Evolutionary conservation across 2,888 invertebrate species (phyloP).

Genomic region (Drosophila quinaria): DNA sequence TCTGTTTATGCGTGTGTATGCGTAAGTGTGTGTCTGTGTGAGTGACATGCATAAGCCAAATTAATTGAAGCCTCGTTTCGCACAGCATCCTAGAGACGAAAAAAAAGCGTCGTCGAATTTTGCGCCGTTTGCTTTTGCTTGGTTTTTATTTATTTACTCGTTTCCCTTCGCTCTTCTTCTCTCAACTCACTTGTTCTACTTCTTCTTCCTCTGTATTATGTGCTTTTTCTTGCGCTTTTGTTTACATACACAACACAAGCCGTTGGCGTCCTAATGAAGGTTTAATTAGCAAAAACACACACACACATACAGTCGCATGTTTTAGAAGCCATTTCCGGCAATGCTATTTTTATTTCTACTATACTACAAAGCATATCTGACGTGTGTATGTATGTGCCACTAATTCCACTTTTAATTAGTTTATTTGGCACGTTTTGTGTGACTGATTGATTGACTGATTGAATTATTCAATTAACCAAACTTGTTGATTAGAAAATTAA

Average conservation of each 20-base stretch:
- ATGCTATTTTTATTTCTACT: constrained; percentile 45
- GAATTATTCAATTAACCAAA: constrained; percentile 65
- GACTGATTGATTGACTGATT: constrained; percentile 77
- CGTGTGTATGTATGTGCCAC: constrained; percentile 42
- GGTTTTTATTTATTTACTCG: constrained; percentile 47
- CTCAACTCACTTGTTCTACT: neutral
- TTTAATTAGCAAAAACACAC: constrained; percentile 73
- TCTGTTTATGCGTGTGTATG: constrained; percentile 34
- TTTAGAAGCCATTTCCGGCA: constrained; percentile 53
- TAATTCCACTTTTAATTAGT: constrained; percentile 76
- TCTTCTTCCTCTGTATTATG: neutral
- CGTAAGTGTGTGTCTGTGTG: constrained; percentile 24
- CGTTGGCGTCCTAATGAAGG: constrained; percentile 66
- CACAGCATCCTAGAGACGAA: constrained; percentile 37
- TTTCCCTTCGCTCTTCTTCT: neutral
- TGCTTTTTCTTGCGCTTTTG: constrained; percentile 43
- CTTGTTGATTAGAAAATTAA: constrained; percentile 20
- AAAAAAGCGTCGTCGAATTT: constrained; percentile 39
- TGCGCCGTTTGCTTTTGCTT: constrained; percentile 48
- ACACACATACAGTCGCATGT: constrained; percentile 17
- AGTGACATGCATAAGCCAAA: constrained; percentile 76
- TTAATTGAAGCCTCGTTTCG: constrained; percentile 72
- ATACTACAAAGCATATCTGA: constrained; percentile 15
- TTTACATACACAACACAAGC: constrained; percentile 65
- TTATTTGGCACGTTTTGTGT: constrained; percentile 65